Percentiles rank a stretch among this genome's conserved stretches.
These are phyloP conservation scores for Hirudo medicinalis DNA, from an alignment of 1,140 invertebrate species.

Conservation along the genomic window DNA sequence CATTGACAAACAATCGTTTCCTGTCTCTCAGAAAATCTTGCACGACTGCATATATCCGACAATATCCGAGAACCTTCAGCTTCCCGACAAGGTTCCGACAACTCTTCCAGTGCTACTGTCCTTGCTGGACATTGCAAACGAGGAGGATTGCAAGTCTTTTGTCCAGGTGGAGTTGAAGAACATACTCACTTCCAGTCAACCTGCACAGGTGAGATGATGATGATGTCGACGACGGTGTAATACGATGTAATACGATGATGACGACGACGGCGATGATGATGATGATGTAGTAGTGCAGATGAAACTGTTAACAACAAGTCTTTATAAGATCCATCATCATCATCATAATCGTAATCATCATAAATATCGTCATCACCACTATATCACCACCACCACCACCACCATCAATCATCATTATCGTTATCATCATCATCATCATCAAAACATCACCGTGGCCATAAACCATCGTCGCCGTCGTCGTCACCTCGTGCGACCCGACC, in stretches of 20 bases:
- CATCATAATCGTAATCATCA: no score
- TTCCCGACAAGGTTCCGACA: conserved; percentile 69
- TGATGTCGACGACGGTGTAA: no score
- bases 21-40: conserved; percentile 70
- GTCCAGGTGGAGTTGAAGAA: conserved; percentile 66
- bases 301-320: no score
- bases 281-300: neutral
- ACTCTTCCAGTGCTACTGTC: conserved; percentile 75
- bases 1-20: neutral
- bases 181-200: conserved; percentile 68
- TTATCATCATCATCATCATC: neutral
- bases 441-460: neutral
- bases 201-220: conserved; percentile 46
- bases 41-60: conserved; percentile 85
- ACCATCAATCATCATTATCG: no score
- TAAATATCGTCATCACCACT: neutral
- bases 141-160: conserved; percentile 67
- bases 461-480: conserved; percentile 4
- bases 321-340: no score
- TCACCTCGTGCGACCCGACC: no score
- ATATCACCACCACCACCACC: no score
- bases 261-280: neutral
- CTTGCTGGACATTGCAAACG: conserved; percentile 66
- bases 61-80: conserved; percentile 67
- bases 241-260: no score